Evolutionary conservation across 2,113 vertebrate genomes (phyloP).

Genomic region (Noturus placidus): DNA sequence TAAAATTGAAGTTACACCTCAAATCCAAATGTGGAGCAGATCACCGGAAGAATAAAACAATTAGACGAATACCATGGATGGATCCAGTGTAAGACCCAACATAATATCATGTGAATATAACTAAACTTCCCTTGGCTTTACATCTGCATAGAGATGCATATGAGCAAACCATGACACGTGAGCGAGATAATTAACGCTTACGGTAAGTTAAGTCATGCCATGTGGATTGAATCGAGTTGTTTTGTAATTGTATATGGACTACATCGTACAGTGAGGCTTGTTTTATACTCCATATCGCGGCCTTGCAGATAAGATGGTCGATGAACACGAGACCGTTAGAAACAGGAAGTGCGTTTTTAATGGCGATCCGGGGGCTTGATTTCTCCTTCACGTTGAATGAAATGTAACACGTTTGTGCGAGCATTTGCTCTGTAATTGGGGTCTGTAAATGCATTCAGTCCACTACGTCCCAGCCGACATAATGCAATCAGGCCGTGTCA

Average conservation of each 20-base stretch:
- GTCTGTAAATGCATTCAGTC: constrained; percentile 21
- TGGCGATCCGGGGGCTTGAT: not conserved
- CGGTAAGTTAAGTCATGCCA: too few species aligned
- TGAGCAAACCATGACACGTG: not conserved
- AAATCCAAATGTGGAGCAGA: not conserved
- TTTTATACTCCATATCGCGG: not conserved
- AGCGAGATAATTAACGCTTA: not conserved
- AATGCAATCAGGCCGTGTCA: constrained; percentile 31
- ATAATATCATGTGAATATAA: not conserved
- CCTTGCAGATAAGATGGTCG: not conserved
- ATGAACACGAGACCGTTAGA: not conserved
- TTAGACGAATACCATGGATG: not conserved
- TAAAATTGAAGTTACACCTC: not conserved
- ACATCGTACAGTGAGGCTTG: too few species aligned
- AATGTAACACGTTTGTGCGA: constrained; percentile 17
- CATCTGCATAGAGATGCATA: not conserved
- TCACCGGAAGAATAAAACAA: not conserved
- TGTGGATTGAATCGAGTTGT: not conserved
- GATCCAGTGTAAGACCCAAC: not conserved
- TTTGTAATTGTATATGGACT: not conserved
- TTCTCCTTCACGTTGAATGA: not conserved
- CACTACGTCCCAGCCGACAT: constrained; percentile 13
- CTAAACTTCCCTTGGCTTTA: not conserved
- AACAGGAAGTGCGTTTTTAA: not conserved
- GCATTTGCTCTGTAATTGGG: constrained; percentile 21